Base-by-base conservation (phyloP, 30 jellyfish, hydroid and myxozoan genomes). In the Turritopsis dohrnii region DNA sequence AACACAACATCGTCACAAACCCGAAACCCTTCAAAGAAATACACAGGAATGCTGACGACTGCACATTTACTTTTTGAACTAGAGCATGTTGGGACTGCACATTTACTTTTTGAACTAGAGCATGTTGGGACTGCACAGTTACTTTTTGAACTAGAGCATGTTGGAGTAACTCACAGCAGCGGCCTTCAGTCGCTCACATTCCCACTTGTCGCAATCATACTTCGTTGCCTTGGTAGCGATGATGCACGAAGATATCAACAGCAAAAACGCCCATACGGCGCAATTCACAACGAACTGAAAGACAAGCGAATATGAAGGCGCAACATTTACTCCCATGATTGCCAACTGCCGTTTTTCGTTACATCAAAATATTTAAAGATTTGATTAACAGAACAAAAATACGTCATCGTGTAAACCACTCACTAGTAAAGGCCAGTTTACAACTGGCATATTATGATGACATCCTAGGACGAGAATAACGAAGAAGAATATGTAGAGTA, bases 231-330 rank as follows among this genome's bases (percentile, higher is more conserved):
- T 74, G n/a, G 65, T 29, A n/a, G 65, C 83, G 41, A 74, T 29
- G 65, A 74, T 30, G 41, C 83, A 74, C 16, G 83, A 74, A 19
- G 83, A 26, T 7, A 74, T 74, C 27, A 74, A 23, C 72, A 74
- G 71, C 0, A 74, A n/a, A 24, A 74, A 26, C 65, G 83, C 83
- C 83, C 83, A 74, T 23, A 74, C 41, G 0, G 41, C 83, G 71
- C 83, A 74, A 52, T 74, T 74, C 16, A 74, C 27, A 0, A 74
- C 65, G 24, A 74, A 29, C 83, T 74, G 41, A 0, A 74, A 29
- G 18, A 74, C 0, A 29, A 52, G 18, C 16, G 65, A 74, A 74
- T 9, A 74, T 23, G 19, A 0, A 60, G 73, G 19, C 73, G 72
- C 73, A 60, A 21, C 73, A 21, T 60, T 60, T 60, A 60, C 73